Evolutionary conservation across 2,797 vertebrate species (phyloP).

Genomic region (Arrhamphus sclerolepis): DNA sequence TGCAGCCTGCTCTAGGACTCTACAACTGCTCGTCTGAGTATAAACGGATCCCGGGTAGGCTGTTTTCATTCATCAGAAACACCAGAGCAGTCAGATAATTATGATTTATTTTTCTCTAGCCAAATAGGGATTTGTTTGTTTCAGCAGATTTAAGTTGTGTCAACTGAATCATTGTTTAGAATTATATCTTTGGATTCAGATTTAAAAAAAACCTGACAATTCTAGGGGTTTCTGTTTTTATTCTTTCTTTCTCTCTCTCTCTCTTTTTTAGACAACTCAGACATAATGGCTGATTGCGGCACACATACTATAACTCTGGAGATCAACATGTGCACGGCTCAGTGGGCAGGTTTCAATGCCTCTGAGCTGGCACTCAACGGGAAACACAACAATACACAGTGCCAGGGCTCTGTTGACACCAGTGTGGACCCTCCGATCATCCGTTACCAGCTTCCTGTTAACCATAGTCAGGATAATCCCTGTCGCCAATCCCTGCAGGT

Average conservation of each 20-base stretch:
- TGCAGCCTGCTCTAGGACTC: slow-evolving; percentile 59
- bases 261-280: slow-evolving; percentile 69
- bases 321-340: slow-evolving; percentile 81
- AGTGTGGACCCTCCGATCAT: slow-evolving; percentile 73
- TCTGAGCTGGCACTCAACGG: slow-evolving; percentile 77
- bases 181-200: neutral
- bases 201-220: neutral
- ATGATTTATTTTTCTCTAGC: neutral
- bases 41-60: slow-evolving; percentile 73
- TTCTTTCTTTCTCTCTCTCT: neutral
- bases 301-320: slow-evolving; percentile 71
- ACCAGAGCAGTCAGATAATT: neutral
- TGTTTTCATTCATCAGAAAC: neutral
- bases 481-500: slow-evolving; percentile 82
- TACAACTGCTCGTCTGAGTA: slow-evolving; percentile 78
- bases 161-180: neutral
- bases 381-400: slow-evolving; percentile 68
- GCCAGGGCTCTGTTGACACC: slow-evolving; percentile 71
- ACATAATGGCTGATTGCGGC: slow-evolving; percentile 78
- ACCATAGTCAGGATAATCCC: slow-evolving; percentile 75
- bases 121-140: neutral
- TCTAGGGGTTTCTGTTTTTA: no score
- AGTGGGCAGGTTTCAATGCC: slow-evolving; percentile 78
- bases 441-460: slow-evolving; percentile 78
- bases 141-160: neutral